These are phyloP conservation scores for Watsonalla binaria DNA, from an alignment of 2,888 invertebrate genomes.

Conservation along the genomic window DNA sequence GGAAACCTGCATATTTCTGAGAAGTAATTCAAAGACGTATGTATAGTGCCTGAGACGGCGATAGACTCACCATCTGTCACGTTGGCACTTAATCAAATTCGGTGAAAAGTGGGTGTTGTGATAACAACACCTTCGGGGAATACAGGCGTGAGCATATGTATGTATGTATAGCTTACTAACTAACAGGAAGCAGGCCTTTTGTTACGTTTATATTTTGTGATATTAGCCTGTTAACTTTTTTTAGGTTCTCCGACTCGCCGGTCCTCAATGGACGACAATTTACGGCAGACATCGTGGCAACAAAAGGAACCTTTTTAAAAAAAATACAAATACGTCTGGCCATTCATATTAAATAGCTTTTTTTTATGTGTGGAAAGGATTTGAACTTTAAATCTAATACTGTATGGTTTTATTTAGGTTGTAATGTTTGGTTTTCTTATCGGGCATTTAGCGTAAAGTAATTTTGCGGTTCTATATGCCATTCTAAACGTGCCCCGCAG, in stretches of 20 bases:
- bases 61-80: too few relatives aligned
- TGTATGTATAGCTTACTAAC: too few relatives aligned
- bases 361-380: background rate
- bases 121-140: too few relatives aligned
- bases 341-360: constrained; percentile 51
- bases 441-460: background rate
- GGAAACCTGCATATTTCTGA: too few relatives aligned
- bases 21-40: too few relatives aligned
- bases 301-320: constrained; percentile 55
- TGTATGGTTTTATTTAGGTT: background rate
- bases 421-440: background rate
- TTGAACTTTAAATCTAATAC: background rate
- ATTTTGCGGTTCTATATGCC: background rate
- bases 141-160: too few relatives aligned
- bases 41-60: too few relatives aligned
- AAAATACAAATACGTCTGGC: constrained; percentile 48
- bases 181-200: background rate
- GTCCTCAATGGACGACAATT: constrained; percentile 61
- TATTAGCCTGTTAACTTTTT: constrained; percentile 41
- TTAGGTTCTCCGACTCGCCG: constrained; percentile 37
- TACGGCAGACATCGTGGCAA: constrained; percentile 71
- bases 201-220: background rate
- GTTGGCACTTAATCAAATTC: too few relatives aligned
- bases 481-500: too few relatives aligned
- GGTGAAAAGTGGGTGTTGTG: too few relatives aligned